Evolutionary conservation across 1,140 invertebrate species (phyloP).

Genomic region (Aethina tumida): DNA sequence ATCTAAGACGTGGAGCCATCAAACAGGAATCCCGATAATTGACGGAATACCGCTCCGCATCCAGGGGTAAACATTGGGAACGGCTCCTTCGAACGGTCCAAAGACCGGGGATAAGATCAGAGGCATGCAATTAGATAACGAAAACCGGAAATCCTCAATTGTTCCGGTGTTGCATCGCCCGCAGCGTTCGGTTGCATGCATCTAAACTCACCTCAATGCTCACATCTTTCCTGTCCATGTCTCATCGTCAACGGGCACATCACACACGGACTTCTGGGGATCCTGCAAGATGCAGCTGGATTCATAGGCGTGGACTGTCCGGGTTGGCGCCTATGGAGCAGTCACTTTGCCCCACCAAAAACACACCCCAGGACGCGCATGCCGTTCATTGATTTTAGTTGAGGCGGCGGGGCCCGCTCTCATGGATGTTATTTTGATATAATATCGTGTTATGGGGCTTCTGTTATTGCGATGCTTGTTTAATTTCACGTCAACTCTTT

Average conservation of each 20-base stretch:
- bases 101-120: background rate
- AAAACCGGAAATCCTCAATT: constrained; percentile 4
- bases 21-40: no score
- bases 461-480: constrained; percentile 16
- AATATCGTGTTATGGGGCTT: constrained; percentile 17
- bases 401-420: constrained; percentile 16
- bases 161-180: constrained; percentile 1
- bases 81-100: no score
- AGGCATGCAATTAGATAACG: background rate
- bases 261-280: constrained; percentile 29
- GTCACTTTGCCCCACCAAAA: constrained; percentile 17
- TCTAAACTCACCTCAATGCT: constrained; percentile 27
- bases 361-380: constrained; percentile 24
- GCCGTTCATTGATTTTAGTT: constrained; percentile 29
- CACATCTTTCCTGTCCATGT: constrained; percentile 25
- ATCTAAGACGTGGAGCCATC: no score
- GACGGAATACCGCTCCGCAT: no score
- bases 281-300: constrained; percentile 32
- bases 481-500: constrained; percentile 12
- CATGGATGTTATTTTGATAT: constrained; percentile 23
- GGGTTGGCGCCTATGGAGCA: constrained; percentile 32
- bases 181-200: background rate
- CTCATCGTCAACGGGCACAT: constrained; percentile 25
- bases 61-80: background rate
- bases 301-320: constrained; percentile 38